Conservation (phyloP, 2,113 vertebrate genomes). For the Crotalus tigris region DNA sequence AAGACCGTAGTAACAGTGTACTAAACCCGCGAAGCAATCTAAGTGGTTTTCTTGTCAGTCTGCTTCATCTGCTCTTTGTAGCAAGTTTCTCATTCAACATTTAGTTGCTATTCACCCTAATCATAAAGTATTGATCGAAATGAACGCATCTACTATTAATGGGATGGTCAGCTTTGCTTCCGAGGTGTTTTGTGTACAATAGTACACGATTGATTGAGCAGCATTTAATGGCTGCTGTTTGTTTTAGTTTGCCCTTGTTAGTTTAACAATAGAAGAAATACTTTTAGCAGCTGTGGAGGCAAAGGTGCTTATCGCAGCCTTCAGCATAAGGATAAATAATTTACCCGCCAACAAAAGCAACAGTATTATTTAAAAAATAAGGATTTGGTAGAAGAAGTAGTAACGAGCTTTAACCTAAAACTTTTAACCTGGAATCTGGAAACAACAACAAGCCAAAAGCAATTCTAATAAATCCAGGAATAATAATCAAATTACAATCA, state of each 20-base stretch:
- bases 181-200: constrained; percentile 60
- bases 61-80: constrained; percentile 41
- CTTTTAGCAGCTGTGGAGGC: constrained; percentile 53
- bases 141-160: constrained; percentile 63
- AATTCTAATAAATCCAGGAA: not conserved
- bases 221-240: constrained; percentile 50
- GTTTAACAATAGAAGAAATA: constrained; percentile 52
- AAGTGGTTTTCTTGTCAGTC: constrained; percentile 53
- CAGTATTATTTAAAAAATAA: not conserved
- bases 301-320: constrained; percentile 33
- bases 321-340: constrained; percentile 1
- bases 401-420: not conserved
- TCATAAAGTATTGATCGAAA: constrained; percentile 51
- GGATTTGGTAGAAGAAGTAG: not conserved
- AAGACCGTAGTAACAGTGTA: constrained; percentile 10
- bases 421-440: not conserved
- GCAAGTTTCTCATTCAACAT: constrained; percentile 59
- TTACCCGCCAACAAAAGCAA: not conserved
- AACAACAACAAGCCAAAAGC: not conserved
- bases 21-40: constrained; percentile 39
- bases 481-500: not conserved
- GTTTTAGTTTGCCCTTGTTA: constrained; percentile 53
- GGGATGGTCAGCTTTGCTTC: constrained; percentile 51
- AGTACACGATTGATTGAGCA: constrained; percentile 51
- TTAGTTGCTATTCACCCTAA: constrained; percentile 56